Evolutionary conservation across 2,888 invertebrate species (phyloP).

Genomic region (Diplazon laetatorius): DNA sequence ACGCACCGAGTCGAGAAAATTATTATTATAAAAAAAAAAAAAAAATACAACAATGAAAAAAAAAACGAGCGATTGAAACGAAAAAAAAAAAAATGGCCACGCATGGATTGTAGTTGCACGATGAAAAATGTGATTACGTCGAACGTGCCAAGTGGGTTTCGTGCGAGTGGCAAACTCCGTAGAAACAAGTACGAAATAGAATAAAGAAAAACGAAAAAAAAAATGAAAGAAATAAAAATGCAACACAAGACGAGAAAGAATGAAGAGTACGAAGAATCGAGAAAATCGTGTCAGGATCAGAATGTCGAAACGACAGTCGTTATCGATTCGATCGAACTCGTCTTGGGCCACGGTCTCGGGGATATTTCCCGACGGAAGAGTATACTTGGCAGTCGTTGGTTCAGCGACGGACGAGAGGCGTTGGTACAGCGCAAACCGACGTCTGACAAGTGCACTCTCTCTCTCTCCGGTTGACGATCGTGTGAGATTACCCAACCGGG

Average conservation of each 20-base stretch:
- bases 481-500: constrained; percentile 6
- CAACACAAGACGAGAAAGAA: background rate
- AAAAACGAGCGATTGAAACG: background rate
- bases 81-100: background rate
- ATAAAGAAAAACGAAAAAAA: too few relatives aligned
- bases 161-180: background rate
- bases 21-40: too few relatives aligned
- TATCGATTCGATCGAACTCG: constrained; percentile 24
- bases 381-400: constrained; percentile 10
- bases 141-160: background rate
- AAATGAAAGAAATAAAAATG: background rate
- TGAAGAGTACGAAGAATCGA: constrained; percentile 12
- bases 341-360: constrained; percentile 16
- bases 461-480: constrained; percentile 5
- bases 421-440: constrained; percentile 10
- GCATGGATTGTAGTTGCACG: background rate
- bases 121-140: constrained; percentile 2
- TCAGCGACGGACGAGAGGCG: background rate
- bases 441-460: constrained; percentile 43
- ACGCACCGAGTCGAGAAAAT: too few relatives aligned
- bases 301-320: constrained; percentile 33
- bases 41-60: too few relatives aligned
- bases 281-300: constrained; percentile 21
- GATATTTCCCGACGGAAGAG: constrained; percentile 20
- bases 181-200: background rate